phyloP scores from a whole-genome alignment of 2,888 invertebrate species.

The Microctonus brassicae region DNA sequence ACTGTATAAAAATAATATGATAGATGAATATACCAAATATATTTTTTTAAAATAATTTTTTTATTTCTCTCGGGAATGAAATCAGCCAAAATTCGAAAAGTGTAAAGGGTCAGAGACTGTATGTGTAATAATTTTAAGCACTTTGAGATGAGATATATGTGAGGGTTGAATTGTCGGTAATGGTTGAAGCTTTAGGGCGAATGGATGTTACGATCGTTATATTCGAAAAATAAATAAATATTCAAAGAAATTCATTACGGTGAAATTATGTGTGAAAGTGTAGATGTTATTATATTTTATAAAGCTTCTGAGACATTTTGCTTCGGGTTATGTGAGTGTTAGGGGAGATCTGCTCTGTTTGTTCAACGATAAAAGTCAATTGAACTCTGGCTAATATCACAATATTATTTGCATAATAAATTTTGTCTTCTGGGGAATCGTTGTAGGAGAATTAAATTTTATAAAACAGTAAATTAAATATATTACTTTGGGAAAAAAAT shows the following conservation, averaged over 20 bases:
- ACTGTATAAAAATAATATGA: no score
- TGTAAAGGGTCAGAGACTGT: background rate
- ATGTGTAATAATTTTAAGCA: background rate
- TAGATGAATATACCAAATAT: no score
- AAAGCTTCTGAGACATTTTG: no score
- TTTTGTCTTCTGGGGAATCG: background rate
- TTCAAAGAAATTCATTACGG: background rate
- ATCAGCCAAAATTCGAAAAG: background rate
- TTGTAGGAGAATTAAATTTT: no score
- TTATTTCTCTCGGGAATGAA: background rate
- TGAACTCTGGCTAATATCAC: background rate
- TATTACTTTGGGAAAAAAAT: no score
- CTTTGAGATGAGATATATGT: background rate
- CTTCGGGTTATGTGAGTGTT: no score
- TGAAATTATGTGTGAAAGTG: no score
- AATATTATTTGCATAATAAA: background rate
- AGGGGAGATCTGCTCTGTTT: background rate
- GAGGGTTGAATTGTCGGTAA: conserved; percentile 10
- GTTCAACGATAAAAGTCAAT: background rate
- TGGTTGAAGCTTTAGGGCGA: background rate
- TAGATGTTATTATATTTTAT: no score
- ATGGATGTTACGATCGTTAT: background rate
- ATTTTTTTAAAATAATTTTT: background rate
- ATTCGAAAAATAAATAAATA: background rate
- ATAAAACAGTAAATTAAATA: no score